Evolutionary conservation across 2,888 invertebrate species (phyloP).

Genomic region (Campoletis raptor): DNA sequence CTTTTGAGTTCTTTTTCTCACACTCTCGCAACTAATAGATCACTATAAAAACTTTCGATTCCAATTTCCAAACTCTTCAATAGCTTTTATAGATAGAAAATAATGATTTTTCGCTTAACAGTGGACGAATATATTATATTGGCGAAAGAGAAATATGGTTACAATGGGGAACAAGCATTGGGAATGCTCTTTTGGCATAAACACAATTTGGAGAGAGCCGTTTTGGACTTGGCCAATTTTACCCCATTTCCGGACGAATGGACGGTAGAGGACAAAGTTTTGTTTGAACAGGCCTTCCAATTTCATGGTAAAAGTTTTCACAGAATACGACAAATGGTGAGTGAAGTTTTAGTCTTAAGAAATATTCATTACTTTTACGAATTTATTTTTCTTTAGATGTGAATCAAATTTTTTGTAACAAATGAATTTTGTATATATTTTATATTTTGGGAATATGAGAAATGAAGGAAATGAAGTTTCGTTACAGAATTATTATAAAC

Average conservation of each 20-base stretch:
- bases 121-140: constrained; percentile 98
- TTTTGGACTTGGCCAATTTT: constrained; percentile 97
- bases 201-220: constrained; percentile 96
- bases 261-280: constrained; percentile 98
- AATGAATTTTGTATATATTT: neutral
- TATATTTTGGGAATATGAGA: neutral
- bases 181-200: constrained; percentile 99
- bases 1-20: too few relatives aligned
- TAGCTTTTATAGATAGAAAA: neutral
- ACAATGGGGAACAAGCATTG: constrained; percentile 98
- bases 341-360: constrained; percentile 10
- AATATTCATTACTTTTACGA: neutral
- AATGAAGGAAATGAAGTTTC: neutral
- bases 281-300: constrained; percentile 99
- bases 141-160: constrained; percentile 98
- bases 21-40: too few relatives aligned
- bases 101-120: constrained; percentile 81
- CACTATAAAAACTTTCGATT: neutral
- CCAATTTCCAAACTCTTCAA: neutral
- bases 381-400: neutral
- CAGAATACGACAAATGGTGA: constrained; percentile 98
- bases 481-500: neutral
- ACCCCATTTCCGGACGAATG: constrained; percentile 99
- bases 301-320: constrained; percentile 99
- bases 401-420: neutral